Evolutionary conservation across 2,797 vertebrate genomes (phyloP), one percentile per base, ranked within the genome.

Genomic region (Enteromius viviparus): DNA sequence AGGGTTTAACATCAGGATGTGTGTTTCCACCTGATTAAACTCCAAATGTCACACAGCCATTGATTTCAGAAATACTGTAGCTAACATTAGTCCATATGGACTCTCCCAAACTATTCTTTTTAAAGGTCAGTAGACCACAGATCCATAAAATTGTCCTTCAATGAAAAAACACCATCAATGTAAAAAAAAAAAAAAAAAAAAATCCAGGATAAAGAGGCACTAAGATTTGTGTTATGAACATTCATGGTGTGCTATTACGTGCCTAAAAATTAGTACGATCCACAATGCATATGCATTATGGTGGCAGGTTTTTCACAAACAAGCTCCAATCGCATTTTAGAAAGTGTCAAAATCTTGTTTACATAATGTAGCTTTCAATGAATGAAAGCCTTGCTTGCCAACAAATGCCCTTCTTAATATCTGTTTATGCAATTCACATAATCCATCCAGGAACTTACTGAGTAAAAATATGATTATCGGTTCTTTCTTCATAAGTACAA

Each of bases 1-100:
- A 74, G 78, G 65, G 82, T 72, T 85, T 51, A 51, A 84, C 84
- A 78, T 29, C 89, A 92, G 91, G 91, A 92, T 90, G 90, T 91
- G 88, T 91, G 89, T 91, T 91, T 60, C 5, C 81, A 49, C 26
- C 62, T 80, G 78, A 84, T 82, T 82, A 78, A 68, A 71, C 47
- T 80, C 62, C 78, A 84, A 87, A 85, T 87, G 85, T 85, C 80
- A 87, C 69, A 49, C 68, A 51, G 29, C 37, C 66, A 66, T 79
- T 87, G 82, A 72, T 71, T 84, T 40, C 66, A 45, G 65, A 66
- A 79, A 72, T 26, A 29, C 40, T 71, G 9, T 11, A 42, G 72
- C 76, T 60, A 84, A 29, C 21, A 11, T 72, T 76, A 55, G 69
- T 66, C 37, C 32, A 69, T 11, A 55, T 23, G 40, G 40, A 37